A percentile compares a stretch with the other conserved stretches of the same genome.
Evolutionary conservation across 2,888 invertebrate genomes (phyloP).

Genomic region (Andrena bicolor): DNA sequence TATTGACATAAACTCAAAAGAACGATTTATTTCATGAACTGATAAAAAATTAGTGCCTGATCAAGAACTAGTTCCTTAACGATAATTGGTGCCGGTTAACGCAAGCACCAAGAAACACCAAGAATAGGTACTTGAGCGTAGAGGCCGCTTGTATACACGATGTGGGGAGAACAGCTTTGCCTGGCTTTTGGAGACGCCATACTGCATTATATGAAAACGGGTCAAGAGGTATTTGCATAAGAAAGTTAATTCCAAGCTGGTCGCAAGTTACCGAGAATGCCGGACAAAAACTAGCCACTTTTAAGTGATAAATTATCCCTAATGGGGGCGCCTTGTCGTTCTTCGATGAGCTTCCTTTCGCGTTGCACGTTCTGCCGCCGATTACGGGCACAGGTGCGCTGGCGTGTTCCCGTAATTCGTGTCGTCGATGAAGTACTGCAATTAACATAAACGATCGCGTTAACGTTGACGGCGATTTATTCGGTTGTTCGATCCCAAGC

Average conservation of each 20-base stretch:
- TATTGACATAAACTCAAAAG: no score
- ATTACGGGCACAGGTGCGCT: slow-evolving; percentile 33
- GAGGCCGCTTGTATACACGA: neutral
- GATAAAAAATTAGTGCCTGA: no score
- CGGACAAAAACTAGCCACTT: slow-evolving; percentile 60
- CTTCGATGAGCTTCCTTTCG: slow-evolving; percentile 29
- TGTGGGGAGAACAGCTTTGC: neutral
- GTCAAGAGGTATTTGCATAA: slow-evolving; percentile 61
- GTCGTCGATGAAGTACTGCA: slow-evolving; percentile 31
- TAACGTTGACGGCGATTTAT: slow-evolving; percentile 39
- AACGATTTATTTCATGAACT: no score
- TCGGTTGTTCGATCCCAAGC: slow-evolving; percentile 28
- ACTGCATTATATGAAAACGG: slow-evolving; percentile 58
- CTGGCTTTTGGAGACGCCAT: slow-evolving; percentile 16
- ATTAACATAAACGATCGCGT: slow-evolving; percentile 51
- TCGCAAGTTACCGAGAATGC: slow-evolving; percentile 49
- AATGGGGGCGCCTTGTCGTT: slow-evolving; percentile 42
- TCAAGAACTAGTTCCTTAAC: no score
- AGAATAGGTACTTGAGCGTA: neutral
- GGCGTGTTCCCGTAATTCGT: slow-evolving; percentile 26
- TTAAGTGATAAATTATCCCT: slow-evolving; percentile 69
- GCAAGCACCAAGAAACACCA: no score
- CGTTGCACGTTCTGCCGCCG: slow-evolving; percentile 3
- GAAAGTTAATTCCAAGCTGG: slow-evolving; percentile 68
- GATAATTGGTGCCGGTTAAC: no score